Conservation (phyloP, 2,888 invertebrate genomes). For the Lasioglossum leucozonium region DNA sequence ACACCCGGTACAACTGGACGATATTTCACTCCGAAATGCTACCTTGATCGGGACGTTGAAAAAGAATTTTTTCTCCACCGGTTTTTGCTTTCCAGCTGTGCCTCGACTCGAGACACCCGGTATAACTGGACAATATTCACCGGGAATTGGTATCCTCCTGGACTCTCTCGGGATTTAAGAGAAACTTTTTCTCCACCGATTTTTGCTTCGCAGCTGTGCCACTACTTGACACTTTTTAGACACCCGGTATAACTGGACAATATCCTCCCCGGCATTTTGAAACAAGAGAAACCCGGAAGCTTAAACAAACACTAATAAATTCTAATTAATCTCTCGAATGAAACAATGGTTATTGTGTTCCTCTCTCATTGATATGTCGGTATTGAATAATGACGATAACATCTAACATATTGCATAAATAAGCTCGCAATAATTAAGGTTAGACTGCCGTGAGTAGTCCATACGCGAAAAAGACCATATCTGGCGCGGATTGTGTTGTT, state of each 20-base stretch:
- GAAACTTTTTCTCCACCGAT: too few relatives aligned
- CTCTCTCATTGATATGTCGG: neutral
- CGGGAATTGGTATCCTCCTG: too few relatives aligned
- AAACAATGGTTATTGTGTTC: constrained; percentile 10
- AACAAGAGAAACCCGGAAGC: constrained; percentile 1
- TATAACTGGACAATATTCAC: too few relatives aligned
- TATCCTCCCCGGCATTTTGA: neutral
- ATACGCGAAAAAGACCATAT: neutral
- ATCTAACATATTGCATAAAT: constrained; percentile 3
- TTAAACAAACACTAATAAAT: neutral
- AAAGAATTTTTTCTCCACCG: neutral
- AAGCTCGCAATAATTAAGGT: neutral
- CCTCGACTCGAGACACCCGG: too few relatives aligned
- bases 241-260: too few relatives aligned
- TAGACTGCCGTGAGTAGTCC: neutral
- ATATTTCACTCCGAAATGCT: neutral
- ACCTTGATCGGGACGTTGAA: neutral
- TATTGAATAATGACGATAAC: constrained; percentile 4
- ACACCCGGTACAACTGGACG: neutral
- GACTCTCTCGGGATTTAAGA: too few relatives aligned
- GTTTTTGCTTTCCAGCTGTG: too few relatives aligned
- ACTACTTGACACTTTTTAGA: too few relatives aligned
- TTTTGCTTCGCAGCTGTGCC: too few relatives aligned
- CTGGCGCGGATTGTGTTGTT: neutral
- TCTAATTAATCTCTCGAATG: neutral